A percentile compares a stretch with the other conserved stretches of the same genome.
These are phyloP conservation scores for Lagria hirta DNA, from an alignment of 2,888 invertebrate genomes.

Conservation along the genomic window DNA sequence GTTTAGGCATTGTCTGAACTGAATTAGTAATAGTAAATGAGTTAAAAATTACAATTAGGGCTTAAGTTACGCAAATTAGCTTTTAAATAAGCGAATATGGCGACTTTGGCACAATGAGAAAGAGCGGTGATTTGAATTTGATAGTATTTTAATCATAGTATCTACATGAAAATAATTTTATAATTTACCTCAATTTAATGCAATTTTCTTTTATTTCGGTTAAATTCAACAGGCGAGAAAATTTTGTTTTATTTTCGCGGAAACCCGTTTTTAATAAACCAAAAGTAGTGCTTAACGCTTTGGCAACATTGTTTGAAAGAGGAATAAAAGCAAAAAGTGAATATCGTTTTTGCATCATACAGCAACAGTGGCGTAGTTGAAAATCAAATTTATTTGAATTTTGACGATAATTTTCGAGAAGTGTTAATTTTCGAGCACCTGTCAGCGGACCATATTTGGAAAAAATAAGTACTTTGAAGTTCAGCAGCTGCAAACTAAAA, in stretches of 20 bases:
- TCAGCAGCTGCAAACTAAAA: slow-evolving; percentile 9
- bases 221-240: slow-evolving; percentile 10
- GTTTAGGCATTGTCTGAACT: no score
- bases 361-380: no score
- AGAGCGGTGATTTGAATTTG: slow-evolving; percentile 18
- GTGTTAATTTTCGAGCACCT: no score
- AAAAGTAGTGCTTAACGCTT: slow-evolving; percentile 4
- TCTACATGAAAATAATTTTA: slow-evolving; percentile 12
- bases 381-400: no score
- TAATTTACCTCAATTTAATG: slow-evolving; percentile 15
- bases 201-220: slow-evolving; percentile 11
- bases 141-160: slow-evolving; percentile 19
- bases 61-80: slow-evolving; percentile 16
- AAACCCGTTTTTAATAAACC: slow-evolving; percentile 17
- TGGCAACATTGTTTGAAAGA: no score
- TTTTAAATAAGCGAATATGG: slow-evolving; percentile 13
- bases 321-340: no score
- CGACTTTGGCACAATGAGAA: slow-evolving; percentile 13
- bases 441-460: no score
- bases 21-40: slow-evolving; percentile 12
- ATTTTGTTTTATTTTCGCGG: slow-evolving; percentile 14
- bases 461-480: no score
- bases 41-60: slow-evolving; percentile 14
- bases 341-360: no score
- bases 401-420: no score